phyloP scores from a whole-genome alignment of 2,113 vertebrate species.

The Conger conger region DNA sequence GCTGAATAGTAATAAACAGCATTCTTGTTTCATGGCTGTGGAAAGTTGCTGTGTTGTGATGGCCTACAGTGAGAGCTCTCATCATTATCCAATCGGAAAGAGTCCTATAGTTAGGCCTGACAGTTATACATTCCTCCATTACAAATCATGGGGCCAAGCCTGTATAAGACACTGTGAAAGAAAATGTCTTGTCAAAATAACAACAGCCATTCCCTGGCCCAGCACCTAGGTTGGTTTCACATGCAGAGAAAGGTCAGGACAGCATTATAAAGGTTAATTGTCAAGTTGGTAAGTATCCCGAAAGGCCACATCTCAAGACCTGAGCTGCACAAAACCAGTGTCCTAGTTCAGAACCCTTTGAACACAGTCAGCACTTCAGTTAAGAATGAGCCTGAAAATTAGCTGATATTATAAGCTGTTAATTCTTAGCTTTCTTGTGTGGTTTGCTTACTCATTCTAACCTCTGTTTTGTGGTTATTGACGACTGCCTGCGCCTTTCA shows the following conservation, averaged over 20 bases:
- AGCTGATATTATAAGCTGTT: constrained; percentile 4
- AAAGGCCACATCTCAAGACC: constrained; percentile 1
- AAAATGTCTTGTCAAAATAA: constrained; percentile 4
- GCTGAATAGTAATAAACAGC: background rate
- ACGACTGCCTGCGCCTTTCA: too few relatives aligned
- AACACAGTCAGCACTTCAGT: background rate
- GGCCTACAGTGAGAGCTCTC: too few relatives aligned
- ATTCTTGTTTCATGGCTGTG: background rate
- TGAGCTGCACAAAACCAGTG: background rate
- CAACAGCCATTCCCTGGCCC: background rate
- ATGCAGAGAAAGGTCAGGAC: background rate
- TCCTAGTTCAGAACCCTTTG: background rate
- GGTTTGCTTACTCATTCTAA: background rate
- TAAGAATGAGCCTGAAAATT: background rate
- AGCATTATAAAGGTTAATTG: constrained; percentile 9
- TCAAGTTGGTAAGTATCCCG: background rate
- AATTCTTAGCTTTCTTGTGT: background rate
- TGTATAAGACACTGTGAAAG: background rate
- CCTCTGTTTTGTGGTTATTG: background rate
- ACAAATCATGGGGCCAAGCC: too few relatives aligned
- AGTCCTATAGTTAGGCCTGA: too few relatives aligned
- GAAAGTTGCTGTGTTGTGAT: background rate
- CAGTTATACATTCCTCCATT: too few relatives aligned
- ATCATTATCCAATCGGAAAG: background rate
- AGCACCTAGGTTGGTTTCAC: background rate